Conservation (phyloP, 2,888 invertebrate genomes). For the Tolmerus cingulatus region DNA sequence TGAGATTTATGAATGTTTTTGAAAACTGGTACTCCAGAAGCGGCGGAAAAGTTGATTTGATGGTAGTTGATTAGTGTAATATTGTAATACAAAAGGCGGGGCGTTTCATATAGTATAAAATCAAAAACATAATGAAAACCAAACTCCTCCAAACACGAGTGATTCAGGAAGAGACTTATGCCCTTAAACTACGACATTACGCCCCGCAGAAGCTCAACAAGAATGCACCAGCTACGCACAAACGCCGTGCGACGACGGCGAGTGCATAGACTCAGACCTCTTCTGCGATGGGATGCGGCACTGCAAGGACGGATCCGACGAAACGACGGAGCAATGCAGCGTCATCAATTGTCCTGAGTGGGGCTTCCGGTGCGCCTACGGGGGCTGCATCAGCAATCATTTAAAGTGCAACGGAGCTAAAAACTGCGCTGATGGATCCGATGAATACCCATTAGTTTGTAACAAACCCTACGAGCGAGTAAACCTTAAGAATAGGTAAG, state of each 20-base stretch:
- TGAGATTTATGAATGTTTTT: no score
- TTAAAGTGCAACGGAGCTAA: conserved; percentile 61
- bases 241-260: conserved; percentile 27
- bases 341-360: conserved; percentile 64
- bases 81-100: no score
- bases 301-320: conserved; percentile 58
- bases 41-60: no score
- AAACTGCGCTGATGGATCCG: conserved; percentile 49
- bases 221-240: background rate
- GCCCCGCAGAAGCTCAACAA: background rate
- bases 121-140: no score
- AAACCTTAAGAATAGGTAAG: background rate
- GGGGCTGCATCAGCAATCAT: conserved; percentile 69
- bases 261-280: conserved; percentile 49
- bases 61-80: no score
- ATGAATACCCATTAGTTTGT: conserved; percentile 44
- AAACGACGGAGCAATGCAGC: conserved; percentile 55
- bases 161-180: background rate
- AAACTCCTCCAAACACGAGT: background rate
- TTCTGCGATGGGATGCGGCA: conserved; percentile 59
- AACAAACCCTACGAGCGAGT: background rate
- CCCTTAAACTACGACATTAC: background rate
- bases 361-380: conserved; percentile 70
- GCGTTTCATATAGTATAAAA: no score
- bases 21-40: no score